These are phyloP conservation scores for Saguinus midas DNA, from an alignment of 2,113 vertebrate genomes.

Conservation along the genomic window DNA sequence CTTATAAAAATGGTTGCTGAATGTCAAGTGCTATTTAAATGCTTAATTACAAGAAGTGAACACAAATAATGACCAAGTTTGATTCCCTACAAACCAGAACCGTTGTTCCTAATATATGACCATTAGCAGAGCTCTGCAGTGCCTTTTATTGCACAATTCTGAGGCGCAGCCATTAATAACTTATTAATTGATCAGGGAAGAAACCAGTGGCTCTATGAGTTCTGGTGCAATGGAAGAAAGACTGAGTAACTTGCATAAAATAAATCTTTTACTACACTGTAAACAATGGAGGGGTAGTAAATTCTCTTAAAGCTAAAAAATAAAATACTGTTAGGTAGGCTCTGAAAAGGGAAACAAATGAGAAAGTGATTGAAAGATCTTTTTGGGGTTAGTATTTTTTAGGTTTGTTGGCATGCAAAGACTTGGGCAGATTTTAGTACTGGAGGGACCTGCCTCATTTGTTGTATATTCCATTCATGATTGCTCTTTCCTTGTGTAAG, in stretches of 20 bases:
- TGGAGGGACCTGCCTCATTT: neutral
- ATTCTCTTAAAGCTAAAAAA: conserved; percentile 32
- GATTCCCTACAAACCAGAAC: neutral
- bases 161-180: neutral
- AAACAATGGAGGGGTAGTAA: neutral
- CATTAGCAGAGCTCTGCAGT: conserved; percentile 12
- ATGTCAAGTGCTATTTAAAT: conserved; percentile 38
- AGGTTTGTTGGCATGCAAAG: neutral
- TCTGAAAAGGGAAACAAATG: conserved; percentile 35
- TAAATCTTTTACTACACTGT: neutral
- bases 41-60: neutral
- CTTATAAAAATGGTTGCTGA: neutral
- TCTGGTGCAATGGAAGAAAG: neutral
- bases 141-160: conserved; percentile 10
- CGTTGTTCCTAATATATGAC: neutral
- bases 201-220: neutral
- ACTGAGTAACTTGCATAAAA: neutral
- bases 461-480: neutral
- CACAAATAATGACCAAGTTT: conserved; percentile 41
- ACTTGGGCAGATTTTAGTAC: neutral
- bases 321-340: neutral
- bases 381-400: neutral
- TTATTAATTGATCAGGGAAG: neutral
- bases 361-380: neutral
- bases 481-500: conserved; percentile 32